Conservation (phyloP, 2,113 vertebrate species). For the Aphyosemion australe region DNA sequence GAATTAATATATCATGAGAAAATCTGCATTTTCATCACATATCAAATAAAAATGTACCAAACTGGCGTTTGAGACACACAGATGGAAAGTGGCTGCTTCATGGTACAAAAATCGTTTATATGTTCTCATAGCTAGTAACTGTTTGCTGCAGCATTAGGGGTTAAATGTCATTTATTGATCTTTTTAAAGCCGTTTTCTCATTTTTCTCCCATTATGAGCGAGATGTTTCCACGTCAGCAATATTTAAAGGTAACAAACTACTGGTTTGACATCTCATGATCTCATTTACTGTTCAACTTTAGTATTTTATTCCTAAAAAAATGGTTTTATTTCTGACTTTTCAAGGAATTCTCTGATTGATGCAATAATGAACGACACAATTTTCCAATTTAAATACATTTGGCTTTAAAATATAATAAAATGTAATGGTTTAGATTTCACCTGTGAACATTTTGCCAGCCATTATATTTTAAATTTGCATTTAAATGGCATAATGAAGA, state of each 20-base stretch:
- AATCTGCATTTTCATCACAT: too few relatives aligned
- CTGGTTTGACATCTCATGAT: too few relatives aligned
- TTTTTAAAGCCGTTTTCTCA: conserved; percentile 4
- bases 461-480: too few relatives aligned
- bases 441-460: too few relatives aligned
- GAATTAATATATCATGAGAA: too few relatives aligned
- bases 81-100: background rate
- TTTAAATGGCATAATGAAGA: too few relatives aligned
- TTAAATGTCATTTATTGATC: conserved; percentile 14
- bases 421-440: too few relatives aligned
- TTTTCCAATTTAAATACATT: background rate
- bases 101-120: background rate
- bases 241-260: background rate
- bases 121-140: background rate
- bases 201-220: background rate
- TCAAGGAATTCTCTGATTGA: background rate
- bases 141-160: conserved; percentile 2
- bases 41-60: background rate
- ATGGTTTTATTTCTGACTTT: background rate
- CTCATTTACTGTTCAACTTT: background rate
- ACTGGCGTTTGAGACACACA: background rate
- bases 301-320: too few relatives aligned
- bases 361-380: background rate
- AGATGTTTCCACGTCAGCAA: background rate
- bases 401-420: too few relatives aligned